Percentiles rank a stretch among this genome's conserved stretches.
Evolutionary conservation across 2,888 invertebrate species (phyloP).

Genomic region (Crocallis elinguaria): DNA sequence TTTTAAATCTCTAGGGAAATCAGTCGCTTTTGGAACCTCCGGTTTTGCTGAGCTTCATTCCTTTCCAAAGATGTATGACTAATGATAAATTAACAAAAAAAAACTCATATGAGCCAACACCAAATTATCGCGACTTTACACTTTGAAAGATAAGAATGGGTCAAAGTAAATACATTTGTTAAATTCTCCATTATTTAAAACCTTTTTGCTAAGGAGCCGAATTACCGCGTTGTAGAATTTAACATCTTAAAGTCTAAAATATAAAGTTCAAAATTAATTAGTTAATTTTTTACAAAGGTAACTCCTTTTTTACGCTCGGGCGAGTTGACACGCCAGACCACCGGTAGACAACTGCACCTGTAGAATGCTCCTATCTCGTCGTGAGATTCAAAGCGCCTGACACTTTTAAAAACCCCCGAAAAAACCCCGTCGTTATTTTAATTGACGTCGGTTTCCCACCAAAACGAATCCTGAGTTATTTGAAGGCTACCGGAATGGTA

Average conservation of each 20-base stretch:
- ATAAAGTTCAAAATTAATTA: slow-evolving; percentile 48
- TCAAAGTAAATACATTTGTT: slow-evolving; percentile 40
- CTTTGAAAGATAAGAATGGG: slow-evolving; percentile 47
- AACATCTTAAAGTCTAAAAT: neutral
- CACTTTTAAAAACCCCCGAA: slow-evolving; percentile 63
- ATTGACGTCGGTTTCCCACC: slow-evolving; percentile 73
- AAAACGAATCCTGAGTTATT: slow-evolving; percentile 74
- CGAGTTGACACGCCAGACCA: slow-evolving; percentile 70
- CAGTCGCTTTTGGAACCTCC: slow-evolving; percentile 44
- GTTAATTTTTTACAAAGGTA: slow-evolving; percentile 1
- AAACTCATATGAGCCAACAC: slow-evolving; percentile 33
- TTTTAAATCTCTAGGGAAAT: slow-evolving; percentile 64
- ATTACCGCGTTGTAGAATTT: neutral
- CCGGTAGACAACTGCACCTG: slow-evolving; percentile 76
- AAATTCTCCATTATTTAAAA: slow-evolving; percentile 54
- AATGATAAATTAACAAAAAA: no score
- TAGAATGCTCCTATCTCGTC: slow-evolving; percentile 76
- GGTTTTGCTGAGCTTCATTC: slow-evolving; percentile 28
- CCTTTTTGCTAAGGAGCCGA: slow-evolving; percentile 45
- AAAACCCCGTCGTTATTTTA: slow-evolving; percentile 76
- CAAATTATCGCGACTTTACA: slow-evolving; percentile 48
- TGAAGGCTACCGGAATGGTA: slow-evolving; percentile 70
- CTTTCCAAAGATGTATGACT: no score
- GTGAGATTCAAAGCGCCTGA: slow-evolving; percentile 77
- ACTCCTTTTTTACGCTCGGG: slow-evolving; percentile 37